Percentiles rank a stretch among this genome's conserved stretches.
Conservation (phyloP, 2,113 vertebrate genomes). For the Cynocephalus volans region DNA sequence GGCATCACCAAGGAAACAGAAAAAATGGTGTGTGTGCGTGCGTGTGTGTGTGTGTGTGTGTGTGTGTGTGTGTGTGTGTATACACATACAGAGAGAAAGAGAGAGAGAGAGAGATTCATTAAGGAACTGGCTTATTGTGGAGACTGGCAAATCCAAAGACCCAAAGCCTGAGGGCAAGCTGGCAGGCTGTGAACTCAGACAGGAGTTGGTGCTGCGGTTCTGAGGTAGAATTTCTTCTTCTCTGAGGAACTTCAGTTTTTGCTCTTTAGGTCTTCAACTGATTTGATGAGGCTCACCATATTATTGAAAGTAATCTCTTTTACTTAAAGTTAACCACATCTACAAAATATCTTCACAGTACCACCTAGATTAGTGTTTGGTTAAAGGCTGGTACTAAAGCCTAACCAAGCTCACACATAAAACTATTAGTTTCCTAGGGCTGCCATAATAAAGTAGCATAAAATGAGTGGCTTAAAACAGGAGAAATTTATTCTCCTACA, state of each 20-base stretch:
- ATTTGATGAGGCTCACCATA: background rate
- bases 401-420: background rate
- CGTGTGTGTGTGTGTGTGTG: background rate
- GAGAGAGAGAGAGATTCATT: background rate
- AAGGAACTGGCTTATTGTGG: background rate
- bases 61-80: background rate
- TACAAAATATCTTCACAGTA: background rate
- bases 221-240: background rate
- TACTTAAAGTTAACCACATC: conserved; percentile 1
- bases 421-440: background rate
- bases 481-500: background rate
- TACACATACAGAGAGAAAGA: background rate
- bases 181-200: background rate
- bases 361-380: background rate
- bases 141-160: background rate
- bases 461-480: background rate
- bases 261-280: background rate
- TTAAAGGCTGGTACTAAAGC: background rate
- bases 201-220: background rate
- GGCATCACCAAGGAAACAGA: background rate
- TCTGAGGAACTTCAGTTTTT: conserved; percentile 12
- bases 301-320: background rate
- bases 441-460: background rate
- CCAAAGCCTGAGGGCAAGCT: background rate
- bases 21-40: background rate